Percentiles rank a stretch among this genome's conserved stretches.
Conservation (phyloP, 2,113 vertebrate species). For the Paradisaea rubra region DNA sequence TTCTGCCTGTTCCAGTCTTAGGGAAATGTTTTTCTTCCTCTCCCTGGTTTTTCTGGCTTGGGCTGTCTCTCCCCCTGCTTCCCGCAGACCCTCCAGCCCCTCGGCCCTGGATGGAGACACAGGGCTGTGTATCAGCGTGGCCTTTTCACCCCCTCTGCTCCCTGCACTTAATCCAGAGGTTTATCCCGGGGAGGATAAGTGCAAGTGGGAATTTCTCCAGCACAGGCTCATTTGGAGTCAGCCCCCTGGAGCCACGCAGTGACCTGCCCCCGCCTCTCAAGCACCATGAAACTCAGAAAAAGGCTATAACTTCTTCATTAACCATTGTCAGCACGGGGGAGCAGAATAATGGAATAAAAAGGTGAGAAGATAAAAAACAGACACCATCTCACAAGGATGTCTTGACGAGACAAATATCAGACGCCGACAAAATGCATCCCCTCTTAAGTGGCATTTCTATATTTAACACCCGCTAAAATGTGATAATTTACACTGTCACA, state of each 20-base stretch:
- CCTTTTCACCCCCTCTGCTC: not conserved
- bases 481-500: constrained; percentile 52
- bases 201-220: not conserved
- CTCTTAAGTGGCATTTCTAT: constrained; percentile 42
- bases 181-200: not conserved
- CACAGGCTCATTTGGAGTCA: accelerated
- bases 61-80: not conserved
- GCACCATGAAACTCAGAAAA: not conserved
- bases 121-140: accelerated
- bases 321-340: not conserved
- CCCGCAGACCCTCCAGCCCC: not conserved
- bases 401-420: constrained; percentile 34
- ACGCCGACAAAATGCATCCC: not conserved
- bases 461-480: constrained; percentile 38
- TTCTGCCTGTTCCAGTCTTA: not conserved
- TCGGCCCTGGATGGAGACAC: not conserved
- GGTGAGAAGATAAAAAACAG: constrained; percentile 29
- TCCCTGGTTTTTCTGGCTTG: not conserved
- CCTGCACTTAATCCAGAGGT: not conserved
- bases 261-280: not conserved
- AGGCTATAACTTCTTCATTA: not conserved
- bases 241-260: accelerated
- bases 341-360: not conserved
- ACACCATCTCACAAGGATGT: not conserved
- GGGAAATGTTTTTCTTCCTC: not conserved